A percentile compares a stretch with the other conserved stretches of the same genome.
These are phyloP conservation scores for Grammomys dolichurus DNA, from an alignment of 2,113 vertebrate genomes.

Conservation along the genomic window DNA sequence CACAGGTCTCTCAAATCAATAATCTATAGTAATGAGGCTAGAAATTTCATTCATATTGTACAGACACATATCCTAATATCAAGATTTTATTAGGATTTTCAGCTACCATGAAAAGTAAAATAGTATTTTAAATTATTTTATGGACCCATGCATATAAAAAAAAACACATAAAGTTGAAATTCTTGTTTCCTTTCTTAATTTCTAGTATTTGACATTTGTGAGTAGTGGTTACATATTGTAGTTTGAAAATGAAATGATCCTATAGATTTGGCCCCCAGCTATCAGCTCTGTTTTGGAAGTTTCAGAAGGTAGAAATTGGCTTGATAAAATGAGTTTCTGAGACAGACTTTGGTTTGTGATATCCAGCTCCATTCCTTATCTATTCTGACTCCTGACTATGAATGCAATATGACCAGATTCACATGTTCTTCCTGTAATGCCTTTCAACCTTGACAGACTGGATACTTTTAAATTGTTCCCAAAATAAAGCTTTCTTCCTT, in stretches of 20 bases:
- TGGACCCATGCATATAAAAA: neutral
- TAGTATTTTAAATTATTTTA: neutral
- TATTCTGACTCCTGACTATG: neutral
- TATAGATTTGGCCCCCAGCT: neutral
- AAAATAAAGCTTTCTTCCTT: neutral
- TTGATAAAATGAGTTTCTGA: neutral
- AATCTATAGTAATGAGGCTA: neutral
- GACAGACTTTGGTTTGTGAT: neutral
- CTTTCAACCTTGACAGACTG: no score
- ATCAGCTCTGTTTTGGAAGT: neutral
- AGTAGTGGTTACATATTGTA: neutral
- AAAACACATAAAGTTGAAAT: neutral
- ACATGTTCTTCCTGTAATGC: neutral
- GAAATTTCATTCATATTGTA: neutral
- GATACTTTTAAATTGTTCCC: neutral
- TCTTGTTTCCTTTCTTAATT: neutral
- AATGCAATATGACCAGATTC: neutral
- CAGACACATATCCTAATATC: neutral
- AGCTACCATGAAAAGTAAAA: neutral
- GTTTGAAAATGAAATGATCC: neutral
- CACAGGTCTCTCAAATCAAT: constrained; percentile 18
- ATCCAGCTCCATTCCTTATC: neutral
- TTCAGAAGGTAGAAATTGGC: neutral
- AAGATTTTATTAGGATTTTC: neutral
- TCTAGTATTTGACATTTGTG: neutral